phyloP scores from a whole-genome alignment of 37 sponge, comb jelly and placozoan species.

The Tethya wilhelma region DNA sequence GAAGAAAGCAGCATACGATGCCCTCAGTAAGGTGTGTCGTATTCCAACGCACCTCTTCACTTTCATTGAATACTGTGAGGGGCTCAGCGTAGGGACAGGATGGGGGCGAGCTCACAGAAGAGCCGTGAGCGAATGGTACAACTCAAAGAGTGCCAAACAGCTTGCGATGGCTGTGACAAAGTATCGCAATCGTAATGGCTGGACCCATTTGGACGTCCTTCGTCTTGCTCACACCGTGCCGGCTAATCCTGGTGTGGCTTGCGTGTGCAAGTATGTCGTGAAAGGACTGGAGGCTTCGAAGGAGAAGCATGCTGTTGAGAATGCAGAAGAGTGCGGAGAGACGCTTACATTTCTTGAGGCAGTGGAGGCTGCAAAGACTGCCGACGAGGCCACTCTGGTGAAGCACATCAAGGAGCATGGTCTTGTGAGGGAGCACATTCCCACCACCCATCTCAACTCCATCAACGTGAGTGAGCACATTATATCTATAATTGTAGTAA shows the following conservation, averaged over 20 bases:
- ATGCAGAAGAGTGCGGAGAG: constrained; percentile 5
- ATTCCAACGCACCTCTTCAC: constrained; percentile 80
- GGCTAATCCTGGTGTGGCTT: constrained; percentile 29
- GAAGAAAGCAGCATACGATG: constrained; percentile 76
- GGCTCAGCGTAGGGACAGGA: constrained; percentile 63
- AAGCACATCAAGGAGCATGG: constrained; percentile 35
- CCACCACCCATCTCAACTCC: constrained; percentile 62
- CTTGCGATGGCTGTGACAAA: constrained; percentile 81
- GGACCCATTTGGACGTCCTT: constrained; percentile 73
- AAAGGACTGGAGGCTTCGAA: constrained; percentile 63
- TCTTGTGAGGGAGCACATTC: constrained; percentile 79
- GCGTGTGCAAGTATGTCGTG: constrained; percentile 62
- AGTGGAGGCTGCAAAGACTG: constrained; percentile 63
- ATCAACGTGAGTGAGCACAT: constrained; percentile 19
- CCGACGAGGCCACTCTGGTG: constrained; percentile 46
- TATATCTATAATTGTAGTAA: no score
- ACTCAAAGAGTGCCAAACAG: constrained; percentile 35
- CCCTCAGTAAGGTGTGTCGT: constrained; percentile 59
- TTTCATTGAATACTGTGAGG: constrained; percentile 64
- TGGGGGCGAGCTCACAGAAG: constrained; percentile 79
- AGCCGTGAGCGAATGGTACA: constrained; percentile 71
- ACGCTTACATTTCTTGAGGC: constrained; percentile 51
- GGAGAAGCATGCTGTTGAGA: constrained; percentile 19
- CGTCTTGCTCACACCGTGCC: constrained; percentile 66
- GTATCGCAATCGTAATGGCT: constrained; percentile 73